Base-by-base conservation (phyloP, 2,797 vertebrate species). In the Borostomias antarcticus region DNA sequence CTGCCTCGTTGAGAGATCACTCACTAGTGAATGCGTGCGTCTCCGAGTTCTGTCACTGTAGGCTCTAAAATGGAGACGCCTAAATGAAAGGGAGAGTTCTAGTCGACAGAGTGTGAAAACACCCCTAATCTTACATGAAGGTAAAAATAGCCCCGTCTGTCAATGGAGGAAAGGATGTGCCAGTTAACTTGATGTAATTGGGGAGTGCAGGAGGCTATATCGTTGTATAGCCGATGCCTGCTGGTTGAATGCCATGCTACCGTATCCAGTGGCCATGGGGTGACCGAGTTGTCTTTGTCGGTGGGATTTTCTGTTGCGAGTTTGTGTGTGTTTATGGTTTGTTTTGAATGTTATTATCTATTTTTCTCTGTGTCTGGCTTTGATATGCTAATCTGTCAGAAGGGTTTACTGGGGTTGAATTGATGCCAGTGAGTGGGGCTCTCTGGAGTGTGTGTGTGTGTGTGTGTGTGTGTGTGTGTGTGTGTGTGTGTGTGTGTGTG, bases 121-220 rank as follows among this genome's bases (percentile, higher is more conserved):
- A 77, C 58, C 72, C 64, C 68, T 81, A 17, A 17, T 81, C 86
- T 84, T 76, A 76, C 84, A 69, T 71, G 28, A 77, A 59, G 68
- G 76, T 88, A 89, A 87, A 90, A 89, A 91, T 89, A 91, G 80
- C 80, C 51, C 68, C 80, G 79, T 86, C 77, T 86, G 73, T 73
- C 76, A 83, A 74, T 50, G 58, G 58, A 75, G 72, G 76, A 73
- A 74, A 75, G 63, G 69, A 84, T 57, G 73, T 63, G 75, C 58
- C 28, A 45, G 72, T 79, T 78, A 74, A 74, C 69, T 67, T 33
- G 2, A 67, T 50, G 3, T 84, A 79, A 84, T 78, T 87, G 83
- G 60, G 58, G 50, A n/a, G n/a, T n/a, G n/a, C n/a, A n/a, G n/a
- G n/a, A n/a, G n/a, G n/a, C n/a, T n/a, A n/a, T n/a, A n/a, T n/a